Conservation (phyloP, 2,888 invertebrate genomes). For the Mechanitis mazaeus region DNA sequence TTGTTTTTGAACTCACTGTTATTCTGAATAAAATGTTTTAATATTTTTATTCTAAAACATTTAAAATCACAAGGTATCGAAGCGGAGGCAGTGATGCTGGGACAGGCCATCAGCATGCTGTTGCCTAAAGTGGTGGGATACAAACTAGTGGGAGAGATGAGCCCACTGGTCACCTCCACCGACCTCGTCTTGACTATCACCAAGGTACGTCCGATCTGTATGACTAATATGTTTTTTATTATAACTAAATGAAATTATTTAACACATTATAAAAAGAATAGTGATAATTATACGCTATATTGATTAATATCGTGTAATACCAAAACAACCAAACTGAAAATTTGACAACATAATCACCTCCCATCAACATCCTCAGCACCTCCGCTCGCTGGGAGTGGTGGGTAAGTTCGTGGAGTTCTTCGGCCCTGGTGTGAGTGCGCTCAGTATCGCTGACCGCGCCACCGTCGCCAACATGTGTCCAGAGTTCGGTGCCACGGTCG, state of each 20-base stretch:
- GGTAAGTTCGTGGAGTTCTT: conserved; percentile 99
- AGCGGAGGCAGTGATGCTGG: conserved; percentile 99
- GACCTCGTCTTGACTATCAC: conserved; percentile 98
- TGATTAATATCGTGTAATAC: too few species aligned
- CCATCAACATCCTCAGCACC: conserved; percentile 74
- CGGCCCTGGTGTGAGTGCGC: conserved; percentile 91
- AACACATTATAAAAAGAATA: too few species aligned
- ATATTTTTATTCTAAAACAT: too few species aligned
- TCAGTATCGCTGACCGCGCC: conserved; percentile 97
- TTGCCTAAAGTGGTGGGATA: conserved; percentile 97
- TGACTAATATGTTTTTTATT: too few species aligned
- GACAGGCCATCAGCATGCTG: conserved; percentile 97
- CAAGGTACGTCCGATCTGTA: conserved; percentile 78
- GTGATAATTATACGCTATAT: too few species aligned
- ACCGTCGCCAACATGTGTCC: conserved; percentile 99
- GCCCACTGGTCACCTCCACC: conserved; percentile 92
- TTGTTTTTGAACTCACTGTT: too few species aligned
- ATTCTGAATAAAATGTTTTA: too few species aligned
- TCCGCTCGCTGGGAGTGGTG: conserved; percentile 95
- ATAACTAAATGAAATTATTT: too few species aligned
- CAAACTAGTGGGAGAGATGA: conserved; percentile 87
- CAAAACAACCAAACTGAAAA: too few species aligned
- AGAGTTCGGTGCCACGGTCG: conserved; percentile 95
- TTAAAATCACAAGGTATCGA: conserved; percentile 84
- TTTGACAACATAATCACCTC: background rate